Base-by-base conservation (phyloP, 2,888 invertebrate genomes). In the Papilio gigon region DNA sequence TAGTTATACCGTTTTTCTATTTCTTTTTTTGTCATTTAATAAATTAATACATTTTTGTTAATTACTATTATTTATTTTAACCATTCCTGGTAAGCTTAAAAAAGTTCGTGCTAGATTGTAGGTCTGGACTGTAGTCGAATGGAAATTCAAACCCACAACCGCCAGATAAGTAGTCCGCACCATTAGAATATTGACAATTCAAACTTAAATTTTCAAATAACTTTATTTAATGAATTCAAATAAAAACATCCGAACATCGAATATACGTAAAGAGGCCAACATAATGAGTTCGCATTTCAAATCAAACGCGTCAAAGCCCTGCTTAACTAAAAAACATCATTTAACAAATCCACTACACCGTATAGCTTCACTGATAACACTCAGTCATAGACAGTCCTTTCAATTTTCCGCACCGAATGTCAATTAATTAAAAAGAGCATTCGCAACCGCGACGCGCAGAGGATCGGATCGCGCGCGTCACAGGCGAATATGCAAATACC, bases 381-480 rank as follows among this genome's bases (percentile, higher is more conserved):
- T 64, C 50, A 35, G 27, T n/a, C 53, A 53, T 53, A 53, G 20
- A 40, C 22, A 40, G 25, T 37, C 60, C 47, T 63, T 62, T 62
- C 53, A 53, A 53, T 53, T 47, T 62, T 47, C 33, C 63, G 35
- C 63, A 35, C 63, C 35, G 35, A 50, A 64, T 47, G 63, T 64
- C 63, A 64, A 64, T 64, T 64, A 64, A 50, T 64, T 50, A 50
- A 53, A 64, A 64, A 50, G 50, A 50, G 50, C 63, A 60, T 60
- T 25, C 60, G 9, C 25, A 20, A 27, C 14, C 25, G 27, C 27
- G n/a, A n/a, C 53, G 53, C 30, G 4, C 30, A 53, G 30, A 30
- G 53, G 53, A 53, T 53, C 53, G 53, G 11, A 53, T 30, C n/a
- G 30, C 53, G 22, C 60, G 50, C 12, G 27, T 35, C 50, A 50